These are phyloP conservation scores for Horisme vitalbata DNA, from an alignment of 2,888 invertebrate species.

Conservation along the genomic window DNA sequence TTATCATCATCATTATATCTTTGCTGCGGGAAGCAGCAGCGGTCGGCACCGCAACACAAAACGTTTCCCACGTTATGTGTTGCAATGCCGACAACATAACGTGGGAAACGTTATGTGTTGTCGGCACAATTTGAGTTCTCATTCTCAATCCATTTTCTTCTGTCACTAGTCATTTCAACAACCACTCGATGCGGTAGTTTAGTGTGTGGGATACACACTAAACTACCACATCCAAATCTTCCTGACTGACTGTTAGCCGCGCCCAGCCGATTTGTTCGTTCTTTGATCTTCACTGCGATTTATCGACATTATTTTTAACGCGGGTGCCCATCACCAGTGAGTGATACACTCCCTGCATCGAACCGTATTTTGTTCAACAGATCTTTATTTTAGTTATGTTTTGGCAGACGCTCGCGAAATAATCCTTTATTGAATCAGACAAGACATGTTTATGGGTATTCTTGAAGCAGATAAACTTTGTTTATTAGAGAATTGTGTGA, in stretches of 20 bases:
- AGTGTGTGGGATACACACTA: background rate
- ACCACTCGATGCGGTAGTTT: no score
- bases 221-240: conserved; percentile 47
- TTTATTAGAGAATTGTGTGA: no score
- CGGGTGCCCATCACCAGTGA: conserved; percentile 73
- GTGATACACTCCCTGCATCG: conserved; percentile 59
- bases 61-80: no score
- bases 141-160: no score
- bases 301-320: conserved; percentile 83
- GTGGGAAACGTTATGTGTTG: no score
- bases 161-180: no score
- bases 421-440: conserved; percentile 10
- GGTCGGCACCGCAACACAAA: no score
- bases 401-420: conserved; percentile 16
- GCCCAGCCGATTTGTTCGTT: conserved; percentile 77
- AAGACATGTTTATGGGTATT: conserved; percentile 4
- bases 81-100: no score
- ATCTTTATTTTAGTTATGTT: conserved; percentile 19
- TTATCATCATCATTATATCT: no score
- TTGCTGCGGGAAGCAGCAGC: no score
- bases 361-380: conserved; percentile 32
- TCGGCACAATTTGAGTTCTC: no score
- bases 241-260: conserved; percentile 36
- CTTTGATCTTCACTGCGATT: conserved; percentile 79
- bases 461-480: background rate